Evolutionary conservation across 2,888 invertebrate genomes (phyloP), one percentile per base, ranked within the genome.

Genomic region (Coenonympha glycerion): DNA sequence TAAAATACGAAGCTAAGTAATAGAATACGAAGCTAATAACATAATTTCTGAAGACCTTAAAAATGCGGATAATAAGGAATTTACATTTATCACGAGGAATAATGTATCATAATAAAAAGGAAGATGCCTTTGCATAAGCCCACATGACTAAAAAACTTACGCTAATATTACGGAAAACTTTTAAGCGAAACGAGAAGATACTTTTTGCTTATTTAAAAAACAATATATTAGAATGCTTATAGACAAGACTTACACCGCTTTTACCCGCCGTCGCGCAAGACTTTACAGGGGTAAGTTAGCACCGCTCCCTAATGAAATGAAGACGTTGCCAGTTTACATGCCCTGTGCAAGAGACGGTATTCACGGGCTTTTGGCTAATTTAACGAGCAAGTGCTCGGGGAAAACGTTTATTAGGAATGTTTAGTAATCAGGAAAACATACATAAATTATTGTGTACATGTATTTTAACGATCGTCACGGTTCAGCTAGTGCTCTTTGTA

Each of bases 241-340:
- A 56, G 42, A 22, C 6, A 13, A n/a, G 28, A 34, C 49, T 57
- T 60, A 49, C 30, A 6, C 30, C 45, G 46, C 26, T 58, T 58
- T 45, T 6, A 11, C 31, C 34, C 13, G 2, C 2, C 28, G 13
- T n/a, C 4, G 16, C 4, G 16, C 5, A 26, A 52, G 39, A 44
- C 40, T 49, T 53, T 52, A 52, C 40, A 53, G 60, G 67, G 68
- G 66, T 66, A 69, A 68, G 65, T 65, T 64, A 66, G 62, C 59
- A 57, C 52, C 52, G 57, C 64, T 60, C 61, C 63, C 62, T 78
- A 76, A 77, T 75, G 71, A 74, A 77, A 74, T 75, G 73, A 76
- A 76, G 75, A 73, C 65, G 66, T 69, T 64, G 67, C 66, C 63
- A 69, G 73, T 71, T 74, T 73, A 70, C 70, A 70, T 65, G 68